Percentiles rank a stretch among this genome's conserved stretches.
These are phyloP conservation scores for Rapana venosa DNA, from an alignment of 2,888 invertebrate genomes.

Conservation along the genomic window DNA sequence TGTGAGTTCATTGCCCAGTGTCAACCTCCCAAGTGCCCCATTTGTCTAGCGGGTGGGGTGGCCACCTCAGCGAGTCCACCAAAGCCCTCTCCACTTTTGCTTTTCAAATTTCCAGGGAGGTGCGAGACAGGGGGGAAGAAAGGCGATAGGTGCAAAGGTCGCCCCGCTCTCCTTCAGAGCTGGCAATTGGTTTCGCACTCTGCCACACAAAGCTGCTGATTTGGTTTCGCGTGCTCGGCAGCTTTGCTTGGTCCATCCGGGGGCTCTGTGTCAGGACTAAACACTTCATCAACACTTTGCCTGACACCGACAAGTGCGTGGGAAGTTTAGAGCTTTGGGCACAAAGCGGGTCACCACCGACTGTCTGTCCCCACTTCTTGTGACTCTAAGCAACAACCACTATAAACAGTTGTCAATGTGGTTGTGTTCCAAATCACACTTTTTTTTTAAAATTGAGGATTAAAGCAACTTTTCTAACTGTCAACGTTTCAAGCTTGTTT, in stretches of 20 bases:
- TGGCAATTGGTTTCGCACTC: conserved; percentile 38
- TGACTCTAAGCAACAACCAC: too few relatives aligned
- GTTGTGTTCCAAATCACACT: too few relatives aligned
- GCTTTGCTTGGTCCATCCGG: background rate
- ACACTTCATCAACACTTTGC: conserved; percentile 4
- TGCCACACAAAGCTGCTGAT: conserved; percentile 28
- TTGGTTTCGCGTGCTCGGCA: background rate
- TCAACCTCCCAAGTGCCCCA: background rate
- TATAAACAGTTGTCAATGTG: too few relatives aligned
- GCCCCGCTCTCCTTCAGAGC: background rate
- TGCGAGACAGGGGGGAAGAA: conserved; percentile 2
- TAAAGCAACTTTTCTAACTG: too few relatives aligned
- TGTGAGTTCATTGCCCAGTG: conserved; percentile 7
- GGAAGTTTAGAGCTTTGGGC: too few relatives aligned
- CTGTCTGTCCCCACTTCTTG: too few relatives aligned
- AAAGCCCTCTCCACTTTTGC: background rate
- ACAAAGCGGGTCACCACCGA: too few relatives aligned
- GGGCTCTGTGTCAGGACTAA: background rate
- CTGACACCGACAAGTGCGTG: background rate
- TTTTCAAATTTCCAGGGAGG: conserved; percentile 10
- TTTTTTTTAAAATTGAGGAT: too few relatives aligned
- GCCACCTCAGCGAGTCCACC: background rate
- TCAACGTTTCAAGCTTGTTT: too few relatives aligned
- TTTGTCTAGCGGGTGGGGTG: conserved; percentile 7
- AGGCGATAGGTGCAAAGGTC: conserved; percentile 26